Evolutionary conservation across 2,888 invertebrate species (phyloP), one percentile per base, ranked within the genome.

Genomic region (Agrotis segetum): DNA sequence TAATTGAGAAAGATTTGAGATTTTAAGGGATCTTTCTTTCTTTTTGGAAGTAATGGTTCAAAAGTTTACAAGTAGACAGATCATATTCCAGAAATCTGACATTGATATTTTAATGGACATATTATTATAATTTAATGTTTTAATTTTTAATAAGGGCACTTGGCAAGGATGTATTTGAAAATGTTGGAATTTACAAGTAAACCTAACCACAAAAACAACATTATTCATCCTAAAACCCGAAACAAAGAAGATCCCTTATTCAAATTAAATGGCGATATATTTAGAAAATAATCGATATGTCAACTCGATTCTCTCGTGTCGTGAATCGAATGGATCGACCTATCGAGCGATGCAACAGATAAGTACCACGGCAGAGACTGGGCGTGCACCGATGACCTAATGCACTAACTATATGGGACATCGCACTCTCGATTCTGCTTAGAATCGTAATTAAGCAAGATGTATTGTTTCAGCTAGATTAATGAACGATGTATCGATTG

Each of bases 391-490:
- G 91, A 91, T 95, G 93, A 92, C 94, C 93, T 90, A 95, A 89
- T 92, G 88, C 89, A 89, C 91, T 93, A 95, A 95, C 95, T 94
- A 91, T 91, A 91, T 95, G 85, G 95, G 90, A 90, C 94, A 95
- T 95, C 95, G 87, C 85, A 88, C 84, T 82, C 88, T 87, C 88
- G 87, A 87, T 87, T 87, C 88, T 86, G 89, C 90, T 90, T 89
- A 88, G 89, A 92, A 91, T 90, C 88, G 91, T 91, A 95, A 95
- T 95, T 95, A 95, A 94, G 88, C 87, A 83, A 87, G 85, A 88
- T 88, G 88, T 88, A 89, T 90, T 90, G 90, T 88, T 88, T 89
- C 74, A 84, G 83, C 86, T 83, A 82, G 85, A 86, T 84, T 87
- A 85, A 85, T 86, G 86, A 81, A 85, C 86, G 72, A 85, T 86